Percentiles rank a stretch among this genome's conserved stretches.
Evolutionary conservation across 2,797 vertebrate species (phyloP).

Genomic region (Pangasius krempfi): DNA sequence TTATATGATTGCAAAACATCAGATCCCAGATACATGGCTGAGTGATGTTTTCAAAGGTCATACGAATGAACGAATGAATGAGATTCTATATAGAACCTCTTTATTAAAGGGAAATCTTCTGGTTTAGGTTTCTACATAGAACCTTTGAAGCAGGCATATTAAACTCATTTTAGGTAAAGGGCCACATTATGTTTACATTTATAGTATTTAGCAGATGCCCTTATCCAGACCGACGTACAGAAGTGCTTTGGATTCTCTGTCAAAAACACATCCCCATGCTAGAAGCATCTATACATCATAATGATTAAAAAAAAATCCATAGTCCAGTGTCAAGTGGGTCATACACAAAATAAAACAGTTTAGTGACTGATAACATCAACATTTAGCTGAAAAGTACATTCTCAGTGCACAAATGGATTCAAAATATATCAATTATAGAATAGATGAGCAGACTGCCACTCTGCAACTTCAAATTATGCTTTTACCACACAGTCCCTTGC

Average conservation of each 20-base stretch:
- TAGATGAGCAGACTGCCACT: background rate
- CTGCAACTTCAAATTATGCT: background rate
- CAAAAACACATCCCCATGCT: too few relatives aligned
- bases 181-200: too few relatives aligned
- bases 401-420: background rate
- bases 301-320: background rate
- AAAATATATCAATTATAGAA: background rate
- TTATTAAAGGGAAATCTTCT: background rate
- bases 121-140: background rate
- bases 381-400: background rate
- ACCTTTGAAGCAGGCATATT: background rate
- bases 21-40: slow-evolving; percentile 67
- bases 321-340: background rate
- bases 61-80: background rate
- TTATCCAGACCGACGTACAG: too few relatives aligned
- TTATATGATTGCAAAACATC: slow-evolving; percentile 67
- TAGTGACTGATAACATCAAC: background rate
- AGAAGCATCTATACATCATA: background rate
- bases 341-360: background rate
- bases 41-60: slow-evolving; percentile 64
- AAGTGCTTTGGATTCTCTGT: too few relatives aligned
- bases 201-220: too few relatives aligned
- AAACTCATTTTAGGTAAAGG: background rate
- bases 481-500: background rate
- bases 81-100: too few relatives aligned